A percentile compares a stretch with the other conserved stretches of the same genome.
phyloP scores from a whole-genome alignment of 2,888 invertebrate genomes.

The Orthonevra nobilis region DNA sequence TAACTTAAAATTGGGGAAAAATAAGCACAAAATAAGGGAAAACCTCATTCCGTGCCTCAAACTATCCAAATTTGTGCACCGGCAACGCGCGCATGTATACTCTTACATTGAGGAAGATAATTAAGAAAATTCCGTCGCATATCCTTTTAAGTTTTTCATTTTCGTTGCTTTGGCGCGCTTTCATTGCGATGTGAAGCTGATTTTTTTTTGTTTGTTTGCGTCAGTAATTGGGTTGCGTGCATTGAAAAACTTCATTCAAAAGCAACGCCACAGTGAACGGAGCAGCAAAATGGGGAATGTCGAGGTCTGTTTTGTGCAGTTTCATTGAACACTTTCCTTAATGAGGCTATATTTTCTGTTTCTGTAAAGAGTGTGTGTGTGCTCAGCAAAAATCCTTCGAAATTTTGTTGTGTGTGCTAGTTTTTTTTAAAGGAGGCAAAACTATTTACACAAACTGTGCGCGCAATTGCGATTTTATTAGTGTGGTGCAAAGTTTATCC shows the following conservation, averaged over 20 bases:
- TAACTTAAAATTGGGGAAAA: constrained; percentile 42
- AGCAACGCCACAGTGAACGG: constrained; percentile 12
- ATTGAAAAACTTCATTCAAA: constrained; percentile 36
- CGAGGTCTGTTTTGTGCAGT: constrained; percentile 22
- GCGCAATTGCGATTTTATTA: constrained; percentile 28
- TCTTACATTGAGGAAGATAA: constrained; percentile 34
- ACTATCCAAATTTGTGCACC: constrained; percentile 20
- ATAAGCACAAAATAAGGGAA: constrained; percentile 7
- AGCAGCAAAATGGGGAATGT: not conserved
- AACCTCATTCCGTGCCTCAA: not conserved
- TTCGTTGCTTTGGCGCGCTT: not conserved
- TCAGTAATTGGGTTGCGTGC: constrained; percentile 59
- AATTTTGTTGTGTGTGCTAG: constrained; percentile 27
- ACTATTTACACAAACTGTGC: not conserved
- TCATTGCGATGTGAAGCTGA: constrained; percentile 8
- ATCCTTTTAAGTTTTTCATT: not conserved
- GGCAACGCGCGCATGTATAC: constrained; percentile 18
- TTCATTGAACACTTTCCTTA: constrained; percentile 44
- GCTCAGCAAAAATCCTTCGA: constrained; percentile 32
- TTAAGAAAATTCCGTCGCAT: constrained; percentile 55
- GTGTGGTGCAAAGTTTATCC: constrained; percentile 21
- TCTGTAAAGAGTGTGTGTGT: not conserved
- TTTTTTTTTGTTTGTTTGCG: not conserved
- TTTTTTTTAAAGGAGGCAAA: constrained; percentile 24
- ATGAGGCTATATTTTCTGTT: constrained; percentile 29